Evolutionary conservation across 2,888 invertebrate genomes (phyloP), one percentile per base, ranked within the genome.

Genomic region (Linyphia triangularis): DNA sequence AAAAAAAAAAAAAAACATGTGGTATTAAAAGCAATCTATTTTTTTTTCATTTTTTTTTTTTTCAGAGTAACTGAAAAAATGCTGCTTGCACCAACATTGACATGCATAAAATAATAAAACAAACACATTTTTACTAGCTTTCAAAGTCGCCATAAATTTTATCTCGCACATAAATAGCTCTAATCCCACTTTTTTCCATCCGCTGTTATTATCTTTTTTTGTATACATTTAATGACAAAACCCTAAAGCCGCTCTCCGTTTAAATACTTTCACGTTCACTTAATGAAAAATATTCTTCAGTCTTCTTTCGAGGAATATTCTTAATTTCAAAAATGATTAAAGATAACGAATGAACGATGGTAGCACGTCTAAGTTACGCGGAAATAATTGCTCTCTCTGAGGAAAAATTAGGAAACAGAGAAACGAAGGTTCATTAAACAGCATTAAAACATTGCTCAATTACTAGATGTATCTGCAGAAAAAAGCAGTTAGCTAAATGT

Each of bases 381-480:
- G 40, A 83, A 88, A 69, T 82, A 88, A 88, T 77, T 75, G 79
- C 67, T 69, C 75, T 81, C 81, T 37, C 43, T 28, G 19, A 40
- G 43, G 28, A 73, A 81, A 73, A 70, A 88, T 81, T 59, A 75
- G 43, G 33, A 67, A 73, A 40, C 67, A 59, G 19, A 51, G 33
- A 57, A 79, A 75, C 59, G 86, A 79, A 81, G 37, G 86, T 81
- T 88, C 86, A 88, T 88, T 88, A 88, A 78, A 65, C 43, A 82
- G 28, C 86, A 81, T 82, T 88, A 81, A 81, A 81, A 88, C 86
- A 88, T 69, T 67, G 65, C 59, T 51, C 67, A 88, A 88, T 81
- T 82, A 88, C 73, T 61, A 61, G 81, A 22, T 57, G n/a, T 22
- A 67, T 57, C 16, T 57, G 10, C 19, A n/a, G 30, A 77, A 77